These are phyloP conservation scores for Macrotrachela quadricornifera DNA, from an alignment of 1,140 invertebrate species.

Conservation along the genomic window DNA sequence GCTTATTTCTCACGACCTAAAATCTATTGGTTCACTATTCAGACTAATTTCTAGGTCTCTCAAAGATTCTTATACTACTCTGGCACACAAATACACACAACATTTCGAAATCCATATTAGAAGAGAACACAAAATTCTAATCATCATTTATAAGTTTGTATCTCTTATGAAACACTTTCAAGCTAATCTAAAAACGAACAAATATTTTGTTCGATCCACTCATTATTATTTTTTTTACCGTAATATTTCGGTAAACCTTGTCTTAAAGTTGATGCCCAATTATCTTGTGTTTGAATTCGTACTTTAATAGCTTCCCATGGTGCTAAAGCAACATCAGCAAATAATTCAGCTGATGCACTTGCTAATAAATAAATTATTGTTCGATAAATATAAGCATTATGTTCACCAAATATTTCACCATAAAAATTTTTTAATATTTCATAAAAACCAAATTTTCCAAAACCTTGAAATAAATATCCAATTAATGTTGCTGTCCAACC, in stretches of 20 bases:
- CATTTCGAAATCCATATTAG: no score
- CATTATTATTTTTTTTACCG: no score
- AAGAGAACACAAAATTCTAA: no score
- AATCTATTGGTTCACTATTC: no score
- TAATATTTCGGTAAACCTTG: conserved; percentile 64
- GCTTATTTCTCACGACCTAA: no score
- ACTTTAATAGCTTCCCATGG: conserved; percentile 96
- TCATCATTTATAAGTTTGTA: no score
- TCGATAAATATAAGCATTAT: conserved; percentile 72
- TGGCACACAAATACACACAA: no score
- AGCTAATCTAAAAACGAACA: conserved; percentile 21
- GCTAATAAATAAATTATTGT: conserved; percentile 77
- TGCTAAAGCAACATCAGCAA: conserved; percentile 90
- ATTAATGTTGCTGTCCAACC: conserved; percentile 36
- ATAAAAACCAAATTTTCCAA: conserved; percentile 53
- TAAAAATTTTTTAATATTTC: conserved; percentile 75
- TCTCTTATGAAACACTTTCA: no score
- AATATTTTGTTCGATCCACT: no score
- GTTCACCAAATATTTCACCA: conserved; percentile 62
- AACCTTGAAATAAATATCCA: conserved; percentile 76
- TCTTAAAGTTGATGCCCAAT: conserved; percentile 66
- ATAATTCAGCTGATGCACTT: conserved; percentile 92
- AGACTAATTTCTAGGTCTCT: no score
- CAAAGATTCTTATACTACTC: no score
- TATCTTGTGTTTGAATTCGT: conserved; percentile 83